Conservation (phyloP, 1,140 invertebrate genomes). For the Tetraneura akinire region DNA sequence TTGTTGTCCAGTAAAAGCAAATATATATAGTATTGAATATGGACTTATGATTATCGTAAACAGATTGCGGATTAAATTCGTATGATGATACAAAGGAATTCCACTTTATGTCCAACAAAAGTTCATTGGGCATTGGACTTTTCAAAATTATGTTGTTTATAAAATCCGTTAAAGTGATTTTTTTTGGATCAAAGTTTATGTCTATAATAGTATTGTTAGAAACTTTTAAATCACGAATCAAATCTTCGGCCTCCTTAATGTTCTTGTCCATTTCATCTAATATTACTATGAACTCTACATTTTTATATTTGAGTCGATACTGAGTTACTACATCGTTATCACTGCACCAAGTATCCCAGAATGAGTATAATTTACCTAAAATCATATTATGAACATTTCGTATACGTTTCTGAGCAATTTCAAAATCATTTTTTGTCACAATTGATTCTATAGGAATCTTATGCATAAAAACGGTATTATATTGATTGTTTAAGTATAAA, state of each 20-base stretch:
- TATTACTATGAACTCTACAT: not conserved
- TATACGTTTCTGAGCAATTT: not conserved
- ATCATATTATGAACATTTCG: not conserved
- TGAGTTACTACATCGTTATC: not conserved
- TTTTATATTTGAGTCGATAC: not conserved
- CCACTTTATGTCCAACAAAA: not conserved
- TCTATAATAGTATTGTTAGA: not conserved
- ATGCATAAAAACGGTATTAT: not conserved
- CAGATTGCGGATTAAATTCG: not conserved
- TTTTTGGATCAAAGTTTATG: not conserved
- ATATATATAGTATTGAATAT: not conserved
- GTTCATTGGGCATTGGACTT: not conserved
- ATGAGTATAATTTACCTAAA: not conserved
- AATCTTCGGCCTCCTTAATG: not conserved
- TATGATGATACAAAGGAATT: not conserved
- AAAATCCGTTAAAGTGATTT: not conserved
- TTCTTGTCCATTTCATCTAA: constrained; percentile 5
- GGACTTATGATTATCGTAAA: not conserved
- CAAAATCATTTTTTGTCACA: not conserved
- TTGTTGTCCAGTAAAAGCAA: constrained; percentile 21
- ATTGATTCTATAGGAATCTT: not conserved
- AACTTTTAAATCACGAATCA: not conserved
- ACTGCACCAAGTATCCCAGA: constrained; percentile 18
- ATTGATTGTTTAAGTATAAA: constrained; percentile 20
- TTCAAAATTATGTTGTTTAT: not conserved